A percentile compares a stretch with the other conserved stretches of the same genome.
These are phyloP conservation scores for Melanotus villosus DNA, from an alignment of 2,888 invertebrate genomes.

Conservation along the genomic window DNA sequence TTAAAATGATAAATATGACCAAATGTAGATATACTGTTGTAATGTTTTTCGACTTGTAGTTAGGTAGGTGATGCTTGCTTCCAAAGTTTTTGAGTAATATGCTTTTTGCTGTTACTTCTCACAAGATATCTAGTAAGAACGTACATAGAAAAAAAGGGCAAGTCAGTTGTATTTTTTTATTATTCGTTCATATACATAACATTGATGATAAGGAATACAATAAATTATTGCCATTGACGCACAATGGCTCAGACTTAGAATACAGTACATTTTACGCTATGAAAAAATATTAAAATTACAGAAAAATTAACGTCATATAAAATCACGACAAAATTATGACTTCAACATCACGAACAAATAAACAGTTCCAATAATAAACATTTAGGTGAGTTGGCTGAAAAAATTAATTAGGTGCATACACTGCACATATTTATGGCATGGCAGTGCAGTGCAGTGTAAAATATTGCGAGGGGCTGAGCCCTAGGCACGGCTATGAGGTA, in stretches of 20 bases:
- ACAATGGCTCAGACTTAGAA: conserved; percentile 65
- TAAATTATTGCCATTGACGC: conserved; percentile 62
- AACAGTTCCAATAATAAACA: conserved; percentile 40
- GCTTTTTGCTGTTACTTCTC: too few relatives aligned
- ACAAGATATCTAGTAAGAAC: too few relatives aligned
- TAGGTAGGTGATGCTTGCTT: too few relatives aligned
- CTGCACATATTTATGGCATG: conserved; percentile 14
- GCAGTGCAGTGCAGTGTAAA: conserved; percentile 45
- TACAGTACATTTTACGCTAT: conserved; percentile 65
- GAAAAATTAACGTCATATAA: conserved; percentile 53
- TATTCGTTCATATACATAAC: conserved; percentile 54
- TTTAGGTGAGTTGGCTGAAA: conserved; percentile 30
- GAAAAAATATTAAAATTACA: conserved; percentile 58
- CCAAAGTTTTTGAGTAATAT: too few relatives aligned
- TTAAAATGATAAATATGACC: too few relatives aligned
- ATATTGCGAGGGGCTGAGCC: conserved; percentile 64
- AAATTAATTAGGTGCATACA: conserved; percentile 33
- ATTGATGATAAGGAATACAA: conserved; percentile 65
- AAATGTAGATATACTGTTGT: too few relatives aligned
- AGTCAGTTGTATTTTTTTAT: too few relatives aligned
- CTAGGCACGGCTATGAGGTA: conserved; percentile 69
- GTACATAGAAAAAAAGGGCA: too few relatives aligned
- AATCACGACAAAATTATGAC: conserved; percentile 53
- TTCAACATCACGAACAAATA: conserved; percentile 44
- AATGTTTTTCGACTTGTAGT: too few relatives aligned